phyloP scores from a whole-genome alignment of 2,113 vertebrate species.

The Rallus limicola region DNA sequence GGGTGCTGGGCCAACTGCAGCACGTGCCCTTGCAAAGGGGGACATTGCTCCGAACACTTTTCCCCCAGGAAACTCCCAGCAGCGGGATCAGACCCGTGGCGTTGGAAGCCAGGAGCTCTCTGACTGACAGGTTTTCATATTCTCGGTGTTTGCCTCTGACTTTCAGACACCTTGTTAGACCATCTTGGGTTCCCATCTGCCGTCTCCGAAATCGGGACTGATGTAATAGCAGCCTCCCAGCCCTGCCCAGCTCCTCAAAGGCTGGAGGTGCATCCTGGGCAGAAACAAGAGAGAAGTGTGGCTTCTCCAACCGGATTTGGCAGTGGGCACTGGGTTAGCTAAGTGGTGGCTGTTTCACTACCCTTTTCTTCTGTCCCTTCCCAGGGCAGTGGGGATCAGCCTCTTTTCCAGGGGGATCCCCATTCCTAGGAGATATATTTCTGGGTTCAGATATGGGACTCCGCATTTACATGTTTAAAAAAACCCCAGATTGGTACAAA shows the following conservation, averaged over 20 bases:
- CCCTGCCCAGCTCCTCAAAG: background rate
- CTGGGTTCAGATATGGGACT: background rate
- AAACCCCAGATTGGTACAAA: too few species aligned
- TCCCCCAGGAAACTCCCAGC: slow-evolving; percentile 9
- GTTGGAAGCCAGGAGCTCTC: background rate
- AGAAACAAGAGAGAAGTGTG: background rate
- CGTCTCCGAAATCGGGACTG: background rate
- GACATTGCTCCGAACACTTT: background rate
- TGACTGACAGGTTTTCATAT: slow-evolving; percentile 30
- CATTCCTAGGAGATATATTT: background rate
- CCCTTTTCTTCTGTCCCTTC: background rate
- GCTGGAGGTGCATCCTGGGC: background rate
- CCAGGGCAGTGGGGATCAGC: background rate
- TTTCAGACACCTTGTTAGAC: slow-evolving; percentile 11
- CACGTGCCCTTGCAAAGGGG: background rate
- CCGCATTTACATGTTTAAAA: background rate
- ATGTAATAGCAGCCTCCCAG: background rate
- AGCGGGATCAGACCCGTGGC: background rate
- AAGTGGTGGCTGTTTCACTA: background rate
- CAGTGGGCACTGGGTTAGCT: rapidly evolving
- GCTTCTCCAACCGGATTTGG: background rate
- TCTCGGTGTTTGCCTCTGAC: background rate
- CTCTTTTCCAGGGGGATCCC: background rate
- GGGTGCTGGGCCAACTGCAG: background rate
- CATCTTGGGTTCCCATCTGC: slow-evolving; percentile 41